Evolutionary conservation across 1,140 invertebrate genomes (phyloP), one percentile per base, ranked within the genome.

Genomic region (Harlomillsia oculata): DNA sequence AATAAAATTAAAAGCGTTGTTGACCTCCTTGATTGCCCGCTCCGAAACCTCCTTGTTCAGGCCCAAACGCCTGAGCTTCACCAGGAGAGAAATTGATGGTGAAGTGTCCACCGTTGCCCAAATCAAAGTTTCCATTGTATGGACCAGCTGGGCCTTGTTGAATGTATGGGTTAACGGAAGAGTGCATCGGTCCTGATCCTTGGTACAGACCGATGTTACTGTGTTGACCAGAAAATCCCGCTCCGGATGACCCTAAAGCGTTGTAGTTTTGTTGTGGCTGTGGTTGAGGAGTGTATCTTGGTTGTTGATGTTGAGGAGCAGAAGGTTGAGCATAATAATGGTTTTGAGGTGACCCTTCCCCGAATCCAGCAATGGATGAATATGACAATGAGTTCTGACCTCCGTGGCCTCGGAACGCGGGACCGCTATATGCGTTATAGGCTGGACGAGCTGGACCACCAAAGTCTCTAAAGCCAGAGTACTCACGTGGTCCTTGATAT

Each of bases 31-130:
- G n/a, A n/a, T n/a, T n/a, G 8, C 23, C 32, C 18, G 49, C 23
- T 11, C 34, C 9, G 43, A 30, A 55, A 13, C 25, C 45, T 25
- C 58, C 58, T 58, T 58, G 41, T 30, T 18, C 39, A 25, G 57
- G 41, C 23, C 39, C 20, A 36, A 53, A 53, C 29, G 56, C 48
- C 54, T 60, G 59, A 28, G 45, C 32, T 16, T 30, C 16, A 6
- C 63, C 63, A 3, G 63, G 63, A 25, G 40, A 40, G 39, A 65
- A 65, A 30, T 65, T 59, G 30, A 65, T 65, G 16, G 53, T 40
- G 39, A 62, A 65, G 18, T 59, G 56, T 34, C 63, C 63, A 37
- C 63, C 57, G 34, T 65, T 65, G 20, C 63, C 63, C 18, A 65
- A 48, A 21, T 65, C 63, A 44, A 62, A 65, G 29, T 48, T 25